Conservation (phyloP, 2,113 vertebrate genomes). For the Merops nubicus region DNA sequence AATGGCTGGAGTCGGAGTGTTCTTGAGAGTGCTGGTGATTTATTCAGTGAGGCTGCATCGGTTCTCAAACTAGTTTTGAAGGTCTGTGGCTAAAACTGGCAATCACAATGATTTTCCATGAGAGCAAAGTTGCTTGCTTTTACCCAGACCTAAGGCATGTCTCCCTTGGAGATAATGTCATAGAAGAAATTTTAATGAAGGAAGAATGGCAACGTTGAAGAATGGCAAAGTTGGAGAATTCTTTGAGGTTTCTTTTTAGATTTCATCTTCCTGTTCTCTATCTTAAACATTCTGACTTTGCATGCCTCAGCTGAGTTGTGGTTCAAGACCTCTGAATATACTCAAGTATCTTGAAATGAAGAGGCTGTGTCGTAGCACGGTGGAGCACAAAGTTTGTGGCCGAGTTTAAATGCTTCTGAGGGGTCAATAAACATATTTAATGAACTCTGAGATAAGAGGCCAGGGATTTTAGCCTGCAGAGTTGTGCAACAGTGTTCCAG, state of each 20-base stretch:
- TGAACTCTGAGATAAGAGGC: not conserved
- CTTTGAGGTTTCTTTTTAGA: not conserved
- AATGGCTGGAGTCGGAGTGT: not conserved
- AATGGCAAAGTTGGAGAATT: not conserved
- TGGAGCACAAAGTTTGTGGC: not conserved
- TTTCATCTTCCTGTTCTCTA: not conserved
- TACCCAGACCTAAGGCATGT: not conserved
- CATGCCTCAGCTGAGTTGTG: not conserved
- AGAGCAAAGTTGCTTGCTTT: not conserved
- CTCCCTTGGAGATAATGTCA: not conserved
- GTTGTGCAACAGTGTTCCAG: not conserved
- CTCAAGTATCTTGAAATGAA: not conserved
- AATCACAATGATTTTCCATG: not conserved
- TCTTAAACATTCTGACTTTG: not conserved
- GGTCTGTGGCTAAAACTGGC: not conserved
- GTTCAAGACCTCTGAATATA: not conserved
- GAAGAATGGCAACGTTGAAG: not conserved
- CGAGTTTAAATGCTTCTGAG: not conserved
- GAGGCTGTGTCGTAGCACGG: accelerated
- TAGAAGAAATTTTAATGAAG: not conserved
- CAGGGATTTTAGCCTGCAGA: not conserved
- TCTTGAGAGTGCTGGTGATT: not conserved
- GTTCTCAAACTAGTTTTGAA: not conserved
- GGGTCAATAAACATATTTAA: not conserved
- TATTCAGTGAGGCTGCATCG: not conserved